Evolutionary conservation across 2,113 vertebrate species (phyloP), one percentile per base, ranked within the genome.

Genomic region (Dromas ardeola): DNA sequence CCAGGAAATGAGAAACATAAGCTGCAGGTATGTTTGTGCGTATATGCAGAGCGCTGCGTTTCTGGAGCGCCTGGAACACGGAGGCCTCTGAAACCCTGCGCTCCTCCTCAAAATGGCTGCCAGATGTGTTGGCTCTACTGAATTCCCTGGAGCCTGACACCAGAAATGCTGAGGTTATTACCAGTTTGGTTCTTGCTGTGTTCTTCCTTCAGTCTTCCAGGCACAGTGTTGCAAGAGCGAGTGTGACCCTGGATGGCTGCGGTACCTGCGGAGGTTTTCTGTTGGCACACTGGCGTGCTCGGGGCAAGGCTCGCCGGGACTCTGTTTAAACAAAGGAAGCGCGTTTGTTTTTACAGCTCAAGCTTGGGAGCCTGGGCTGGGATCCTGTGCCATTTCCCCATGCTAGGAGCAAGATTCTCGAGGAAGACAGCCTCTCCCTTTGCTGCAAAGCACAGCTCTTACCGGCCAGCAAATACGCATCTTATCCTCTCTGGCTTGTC

Each of bases 61-160:
- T 96, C 95, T 96, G 95, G 90, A 96, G 81, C 4, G 87, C 87
- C 91, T 90, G 91, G 74, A 94, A 90, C 79, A 61, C 70, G 0
- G 82, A 94, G 94, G 95, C 94, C 89, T 94, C 95, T 83, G 92
- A 92, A 95, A 95, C 88, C 73, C 95, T 91, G 81, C 93, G 32
- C 95, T 94, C 72, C 91, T 97, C 92, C 96, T 98, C 96, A 97
- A 97, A 98, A 97, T 97, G 97, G 97, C 97, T 97, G 95, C 97
- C 97, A 95, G 97, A 96, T 93, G 93, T 97, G 90, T 91, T 96
- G 94, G 88, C 95, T 95, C 67, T 63, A 42, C 90, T 86, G 91
- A 95, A 95, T 93, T 92, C 96, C 93, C 93, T 0, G 3, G 91
- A 91, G 97, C 87, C 81, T n/a, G 93, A 94, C 95, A 95, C 94